Conservation (phyloP, 2,888 invertebrate genomes). For the Calliopum simillimum region DNA sequence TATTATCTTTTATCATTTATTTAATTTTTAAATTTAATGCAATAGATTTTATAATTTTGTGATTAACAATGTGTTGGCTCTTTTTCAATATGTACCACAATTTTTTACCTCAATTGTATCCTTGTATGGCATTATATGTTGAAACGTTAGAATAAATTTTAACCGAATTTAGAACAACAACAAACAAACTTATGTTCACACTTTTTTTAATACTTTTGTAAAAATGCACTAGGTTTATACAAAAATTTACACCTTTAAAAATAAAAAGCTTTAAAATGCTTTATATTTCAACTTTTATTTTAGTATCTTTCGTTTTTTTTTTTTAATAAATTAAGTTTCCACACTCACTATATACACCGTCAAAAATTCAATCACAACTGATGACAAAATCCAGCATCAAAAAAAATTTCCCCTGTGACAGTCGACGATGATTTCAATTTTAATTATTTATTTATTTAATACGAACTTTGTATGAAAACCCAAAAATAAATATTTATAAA, state of each 20-base stretch:
- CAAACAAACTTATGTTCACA: too few species aligned
- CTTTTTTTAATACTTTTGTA: too few species aligned
- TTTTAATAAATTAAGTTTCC: constrained; percentile 10
- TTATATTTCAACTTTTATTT: not conserved
- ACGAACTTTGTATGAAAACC: not conserved
- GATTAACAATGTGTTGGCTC: too few species aligned
- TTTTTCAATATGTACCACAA: too few species aligned
- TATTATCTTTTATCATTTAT: too few species aligned
- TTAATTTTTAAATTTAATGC: too few species aligned
- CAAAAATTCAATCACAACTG: constrained; percentile 37
- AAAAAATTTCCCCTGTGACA: not conserved
- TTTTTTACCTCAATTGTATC: not conserved
- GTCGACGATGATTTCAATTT: constrained; percentile 6
- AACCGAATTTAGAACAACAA: too few species aligned
- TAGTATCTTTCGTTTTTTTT: not conserved
- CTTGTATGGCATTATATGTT: not conserved
- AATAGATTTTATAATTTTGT: too few species aligned
- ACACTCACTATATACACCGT: constrained; percentile 17
- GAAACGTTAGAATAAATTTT: too few species aligned
- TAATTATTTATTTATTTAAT: not conserved
- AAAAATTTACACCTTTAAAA: too few species aligned
- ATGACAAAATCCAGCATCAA: constrained; percentile 20
- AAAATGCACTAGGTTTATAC: too few species aligned
- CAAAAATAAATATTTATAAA: not conserved
- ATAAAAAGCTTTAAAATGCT: not conserved